Percentiles rank a stretch among this genome's conserved stretches.
phyloP scores from a whole-genome alignment of 1,140 invertebrate species.

The Drosophila guanche region DNA sequence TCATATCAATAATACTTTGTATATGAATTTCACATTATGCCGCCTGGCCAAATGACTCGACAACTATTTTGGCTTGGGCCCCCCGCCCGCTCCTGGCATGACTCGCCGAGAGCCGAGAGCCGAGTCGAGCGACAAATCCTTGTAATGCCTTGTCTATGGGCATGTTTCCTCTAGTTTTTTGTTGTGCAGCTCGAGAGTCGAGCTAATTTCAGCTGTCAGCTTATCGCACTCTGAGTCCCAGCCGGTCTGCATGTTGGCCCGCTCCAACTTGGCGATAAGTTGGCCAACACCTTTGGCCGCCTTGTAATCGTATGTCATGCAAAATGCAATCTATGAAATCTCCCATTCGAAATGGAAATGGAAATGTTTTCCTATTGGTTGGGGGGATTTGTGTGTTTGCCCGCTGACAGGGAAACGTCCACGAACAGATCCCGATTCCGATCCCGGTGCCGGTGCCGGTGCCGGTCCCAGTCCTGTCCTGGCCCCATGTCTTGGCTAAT shows the following conservation, averaged over 20 bases:
- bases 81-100: constrained; percentile 24
- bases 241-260: constrained; percentile 8
- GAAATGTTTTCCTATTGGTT: constrained; percentile 51
- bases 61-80: constrained; percentile 22
- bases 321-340: constrained; percentile 73
- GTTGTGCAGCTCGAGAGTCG: constrained; percentile 13
- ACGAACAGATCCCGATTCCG: constrained; percentile 55
- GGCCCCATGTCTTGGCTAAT: constrained; percentile 58
- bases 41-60: constrained; percentile 41
- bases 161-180: constrained; percentile 61
- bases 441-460: constrained; percentile 35
- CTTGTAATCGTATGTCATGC: constrained; percentile 8
- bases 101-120: constrained; percentile 27
- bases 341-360: constrained; percentile 69
- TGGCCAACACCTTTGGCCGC: constrained; percentile 58
- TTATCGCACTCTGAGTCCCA: constrained; percentile 48
- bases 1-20: constrained; percentile 70
- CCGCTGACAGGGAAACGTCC: constrained; percentile 64
- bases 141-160: constrained; percentile 78
- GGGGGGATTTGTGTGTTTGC: constrained; percentile 42
- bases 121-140: constrained; percentile 58
- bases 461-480: constrained; percentile 30
- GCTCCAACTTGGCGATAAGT: constrained; percentile 69
- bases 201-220: constrained; percentile 83
- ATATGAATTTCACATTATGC: constrained; percentile 66